A percentile compares a stretch with the other conserved stretches of the same genome.
These are phyloP conservation scores for Dufourea novaeangliae DNA, from an alignment of 1,140 invertebrate species.

Conservation along the genomic window DNA sequence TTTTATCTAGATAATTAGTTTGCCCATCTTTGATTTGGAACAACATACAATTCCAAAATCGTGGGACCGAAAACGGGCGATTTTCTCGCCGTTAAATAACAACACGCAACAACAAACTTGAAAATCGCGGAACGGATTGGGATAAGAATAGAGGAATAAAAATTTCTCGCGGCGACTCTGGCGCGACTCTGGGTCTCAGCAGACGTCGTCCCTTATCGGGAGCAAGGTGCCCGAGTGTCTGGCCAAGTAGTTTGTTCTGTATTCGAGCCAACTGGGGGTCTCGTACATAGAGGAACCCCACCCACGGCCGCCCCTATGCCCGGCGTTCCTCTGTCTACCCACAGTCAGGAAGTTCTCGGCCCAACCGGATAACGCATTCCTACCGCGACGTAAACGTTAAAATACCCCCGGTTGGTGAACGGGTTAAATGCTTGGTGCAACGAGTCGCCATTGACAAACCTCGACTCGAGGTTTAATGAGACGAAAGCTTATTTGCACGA, in stretches of 20 bases:
- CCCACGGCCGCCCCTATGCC: not conserved
- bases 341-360: not conserved
- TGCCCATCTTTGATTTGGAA: no score
- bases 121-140: not conserved
- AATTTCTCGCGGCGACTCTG: slow-evolving; percentile 35
- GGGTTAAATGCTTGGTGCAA: slow-evolving; percentile 11
- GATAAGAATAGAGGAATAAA: not conserved
- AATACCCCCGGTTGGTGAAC: not conserved
- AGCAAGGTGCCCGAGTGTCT: slow-evolving; percentile 69
- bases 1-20: no score
- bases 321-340: not conserved
- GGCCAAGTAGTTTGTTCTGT: slow-evolving; percentile 66
- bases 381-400: slow-evolving; percentile 22
- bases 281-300: not conserved
- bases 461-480: not conserved
- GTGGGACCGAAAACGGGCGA: no score
- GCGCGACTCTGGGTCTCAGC: slow-evolving; percentile 54
- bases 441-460: slow-evolving; percentile 16
- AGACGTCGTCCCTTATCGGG: slow-evolving; percentile 48
- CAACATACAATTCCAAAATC: no score
- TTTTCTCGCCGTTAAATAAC: not conserved
- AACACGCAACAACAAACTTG: not conserved
- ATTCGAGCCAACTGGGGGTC: slow-evolving; percentile 46
- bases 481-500: not conserved
- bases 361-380: not conserved